Evolutionary conservation across 2,113 vertebrate genomes (phyloP).

Genomic region (Puma concolor): DNA sequence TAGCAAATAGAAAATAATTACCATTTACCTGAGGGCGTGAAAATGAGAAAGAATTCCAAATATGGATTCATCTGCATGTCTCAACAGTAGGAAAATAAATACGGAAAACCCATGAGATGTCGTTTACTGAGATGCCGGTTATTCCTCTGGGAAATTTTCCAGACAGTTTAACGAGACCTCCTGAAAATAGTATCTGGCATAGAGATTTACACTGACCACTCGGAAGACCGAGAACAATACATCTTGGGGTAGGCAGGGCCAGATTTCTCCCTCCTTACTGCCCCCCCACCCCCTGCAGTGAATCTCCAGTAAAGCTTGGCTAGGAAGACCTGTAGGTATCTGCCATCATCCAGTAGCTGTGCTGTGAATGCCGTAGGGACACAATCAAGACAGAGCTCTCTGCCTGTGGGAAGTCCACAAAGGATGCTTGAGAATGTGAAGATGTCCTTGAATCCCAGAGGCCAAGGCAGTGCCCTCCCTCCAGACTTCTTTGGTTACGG

Average conservation of each 20-base stretch:
- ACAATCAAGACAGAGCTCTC: neutral
- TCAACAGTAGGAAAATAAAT: neutral
- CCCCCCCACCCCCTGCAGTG: rapidly evolving
- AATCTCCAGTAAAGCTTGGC: neutral
- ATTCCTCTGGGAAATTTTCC: neutral
- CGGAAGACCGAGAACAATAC: neutral
- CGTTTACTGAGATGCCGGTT: neutral
- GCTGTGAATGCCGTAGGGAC: neutral
- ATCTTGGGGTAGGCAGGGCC: too few species aligned
- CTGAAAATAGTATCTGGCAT: neutral
- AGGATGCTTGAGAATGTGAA: neutral
- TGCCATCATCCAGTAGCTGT: neutral
- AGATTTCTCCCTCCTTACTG: neutral
- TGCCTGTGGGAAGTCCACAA: neutral
- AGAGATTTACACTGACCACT: neutral
- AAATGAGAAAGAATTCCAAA: neutral
- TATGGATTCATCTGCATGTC: neutral
- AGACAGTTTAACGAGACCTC: conserved; percentile 8
- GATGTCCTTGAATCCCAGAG: neutral
- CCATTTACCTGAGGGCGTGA: neutral
- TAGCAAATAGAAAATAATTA: neutral
- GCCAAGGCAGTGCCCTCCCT: neutral
- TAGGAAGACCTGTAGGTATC: neutral
- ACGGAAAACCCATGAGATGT: neutral
- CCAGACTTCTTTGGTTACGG: neutral